Evolutionary conservation across 2,888 invertebrate genomes (phyloP).

Genomic region (Ophioninae sp.): DNA sequence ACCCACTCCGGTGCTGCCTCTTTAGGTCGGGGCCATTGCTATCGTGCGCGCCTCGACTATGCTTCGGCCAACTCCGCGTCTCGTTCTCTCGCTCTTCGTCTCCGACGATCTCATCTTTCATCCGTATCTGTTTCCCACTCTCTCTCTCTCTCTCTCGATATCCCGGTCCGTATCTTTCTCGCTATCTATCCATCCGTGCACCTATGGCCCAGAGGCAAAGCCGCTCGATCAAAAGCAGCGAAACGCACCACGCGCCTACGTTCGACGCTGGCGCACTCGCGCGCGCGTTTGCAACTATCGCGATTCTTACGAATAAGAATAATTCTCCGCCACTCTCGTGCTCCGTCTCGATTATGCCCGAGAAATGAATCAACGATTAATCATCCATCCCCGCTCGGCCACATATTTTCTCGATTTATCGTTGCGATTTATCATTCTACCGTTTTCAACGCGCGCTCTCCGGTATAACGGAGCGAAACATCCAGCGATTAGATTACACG

Average conservation of each 20-base stretch:
- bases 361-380: slow-evolving; percentile 54
- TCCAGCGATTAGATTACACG: slow-evolving; percentile 45
- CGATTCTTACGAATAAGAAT: slow-evolving; percentile 58
- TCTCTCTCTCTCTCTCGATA: slow-evolving; percentile 16
- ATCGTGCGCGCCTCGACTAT: slow-evolving; percentile 63
- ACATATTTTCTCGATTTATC: slow-evolving; percentile 45
- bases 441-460: slow-evolving; percentile 29
- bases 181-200: slow-evolving; percentile 46
- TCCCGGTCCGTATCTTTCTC: background rate
- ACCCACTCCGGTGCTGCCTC: slow-evolving; percentile 76
- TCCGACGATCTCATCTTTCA: slow-evolving; percentile 60
- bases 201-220: slow-evolving; percentile 65
- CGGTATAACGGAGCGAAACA: background rate
- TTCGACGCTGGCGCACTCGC: slow-evolving; percentile 64
- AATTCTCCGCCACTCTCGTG: slow-evolving; percentile 1
- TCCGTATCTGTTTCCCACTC: slow-evolving; percentile 44
- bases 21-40: slow-evolving; percentile 71
- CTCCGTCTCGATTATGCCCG: slow-evolving; percentile 33
- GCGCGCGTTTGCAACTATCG: slow-evolving; percentile 42
- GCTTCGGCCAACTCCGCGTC: slow-evolving; percentile 61
- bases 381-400: slow-evolving; percentile 21
- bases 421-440: slow-evolving; percentile 41
- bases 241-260: slow-evolving; percentile 74
- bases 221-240: slow-evolving; percentile 74
- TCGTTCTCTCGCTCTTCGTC: slow-evolving; percentile 57